Evolutionary conservation across 2,797 vertebrate species (phyloP).

Genomic region (Acrocephalus scirpaceus): DNA sequence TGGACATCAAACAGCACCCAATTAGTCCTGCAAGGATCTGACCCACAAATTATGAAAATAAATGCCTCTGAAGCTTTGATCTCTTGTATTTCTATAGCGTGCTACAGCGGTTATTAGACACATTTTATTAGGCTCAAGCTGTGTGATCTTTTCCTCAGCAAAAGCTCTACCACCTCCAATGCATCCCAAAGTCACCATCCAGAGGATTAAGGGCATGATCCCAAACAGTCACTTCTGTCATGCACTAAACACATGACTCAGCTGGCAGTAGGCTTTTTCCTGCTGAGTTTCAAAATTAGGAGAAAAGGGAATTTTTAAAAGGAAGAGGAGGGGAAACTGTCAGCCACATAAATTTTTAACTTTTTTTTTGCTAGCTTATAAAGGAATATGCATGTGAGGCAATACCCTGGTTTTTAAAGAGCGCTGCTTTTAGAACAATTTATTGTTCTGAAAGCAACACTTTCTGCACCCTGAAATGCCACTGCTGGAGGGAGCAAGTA

Average conservation of each 20-base stretch:
- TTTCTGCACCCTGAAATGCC: neutral
- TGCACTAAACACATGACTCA: conserved; percentile 38
- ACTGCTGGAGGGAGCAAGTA: neutral
- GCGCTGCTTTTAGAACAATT: neutral
- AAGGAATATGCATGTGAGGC: neutral
- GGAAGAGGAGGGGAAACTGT: neutral
- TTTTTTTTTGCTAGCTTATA: neutral
- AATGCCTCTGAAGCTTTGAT: conserved; percentile 45
- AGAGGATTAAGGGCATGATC: conserved; percentile 47
- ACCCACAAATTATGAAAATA: conserved; percentile 66
- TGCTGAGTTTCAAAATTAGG: conserved; percentile 39
- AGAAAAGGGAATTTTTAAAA: conserved; percentile 35
- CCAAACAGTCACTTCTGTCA: conserved; percentile 43
- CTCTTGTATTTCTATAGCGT: conserved; percentile 7
- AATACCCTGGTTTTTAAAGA: neutral
- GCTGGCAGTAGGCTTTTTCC: conserved; percentile 30
- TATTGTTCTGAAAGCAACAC: neutral
- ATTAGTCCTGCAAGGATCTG: conserved; percentile 57
- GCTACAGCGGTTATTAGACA: conserved; percentile 10
- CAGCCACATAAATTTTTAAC: neutral
- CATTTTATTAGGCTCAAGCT: conserved; percentile 54
- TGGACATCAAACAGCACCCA: conserved; percentile 55
- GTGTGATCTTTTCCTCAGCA: neutral
- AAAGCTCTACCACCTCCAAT: neutral
- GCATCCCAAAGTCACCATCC: neutral